Percentiles rank a stretch among this genome's conserved stretches.
Conservation (phyloP, 2,113 vertebrate species). For the Hirundichthys speculiger region DNA sequence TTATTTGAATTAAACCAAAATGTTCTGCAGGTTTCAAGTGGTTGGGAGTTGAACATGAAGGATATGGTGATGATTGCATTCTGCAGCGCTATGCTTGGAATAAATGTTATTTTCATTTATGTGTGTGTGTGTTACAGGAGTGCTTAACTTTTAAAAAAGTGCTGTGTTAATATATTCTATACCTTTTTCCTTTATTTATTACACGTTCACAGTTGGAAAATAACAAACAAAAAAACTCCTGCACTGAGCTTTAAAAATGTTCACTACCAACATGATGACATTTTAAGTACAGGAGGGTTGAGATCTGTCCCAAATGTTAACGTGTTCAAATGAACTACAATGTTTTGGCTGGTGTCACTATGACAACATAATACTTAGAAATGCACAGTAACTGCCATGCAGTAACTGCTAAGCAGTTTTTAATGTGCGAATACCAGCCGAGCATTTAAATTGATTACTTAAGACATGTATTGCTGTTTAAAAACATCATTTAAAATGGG, state of each 20-base stretch:
- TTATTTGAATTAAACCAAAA: conserved; percentile 61
- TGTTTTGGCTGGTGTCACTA: not conserved
- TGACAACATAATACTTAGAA: conserved; percentile 4
- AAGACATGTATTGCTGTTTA: conserved; percentile 34
- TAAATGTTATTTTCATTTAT: conserved; percentile 16
- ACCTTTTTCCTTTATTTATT: not conserved
- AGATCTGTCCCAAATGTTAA: conserved; percentile 2
- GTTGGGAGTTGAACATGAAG: conserved; percentile 36
- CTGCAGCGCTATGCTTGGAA: conserved; percentile 15
- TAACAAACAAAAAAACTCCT: not conserved
- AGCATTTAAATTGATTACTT: conserved; percentile 32
- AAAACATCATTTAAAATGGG: conserved; percentile 33
- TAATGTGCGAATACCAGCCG: conserved; percentile 32
- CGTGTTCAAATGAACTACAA: conserved; percentile 8
- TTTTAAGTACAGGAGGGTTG: not conserved
- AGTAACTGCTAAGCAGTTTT: conserved; percentile 14
- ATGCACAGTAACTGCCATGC: conserved; percentile 15
- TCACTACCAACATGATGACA: not conserved
- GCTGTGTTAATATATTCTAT: too few relatives aligned
- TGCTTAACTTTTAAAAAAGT: not conserved
- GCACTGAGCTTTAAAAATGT: not conserved
- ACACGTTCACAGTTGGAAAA: too few relatives aligned
- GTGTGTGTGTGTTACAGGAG: not conserved
- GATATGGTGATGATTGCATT: conserved; percentile 46
- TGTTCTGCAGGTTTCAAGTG: conserved; percentile 47